Base-by-base conservation (phyloP, 1,140 invertebrate species). In the Leguminivora glycinivorella region DNA sequence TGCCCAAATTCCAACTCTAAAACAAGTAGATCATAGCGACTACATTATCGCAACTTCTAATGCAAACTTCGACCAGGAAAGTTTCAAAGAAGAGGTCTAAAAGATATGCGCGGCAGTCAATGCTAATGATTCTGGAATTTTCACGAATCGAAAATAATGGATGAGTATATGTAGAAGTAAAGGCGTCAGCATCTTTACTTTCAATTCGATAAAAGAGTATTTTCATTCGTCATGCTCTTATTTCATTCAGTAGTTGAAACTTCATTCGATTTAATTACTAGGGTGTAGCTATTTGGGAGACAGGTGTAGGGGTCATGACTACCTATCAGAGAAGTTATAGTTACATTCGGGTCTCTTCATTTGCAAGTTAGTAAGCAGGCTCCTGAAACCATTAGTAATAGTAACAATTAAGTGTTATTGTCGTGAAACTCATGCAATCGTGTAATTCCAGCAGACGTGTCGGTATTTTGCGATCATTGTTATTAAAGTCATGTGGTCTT, bases 31-130 rank as follows among this genome's bases (percentile, higher is more conserved):
- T 83, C 71, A 84, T 88, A 90, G 88, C 89, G 87, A 88, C 85
- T 91, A 91, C 88, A 83, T 82, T 78, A 84, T 87, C 87, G 85
- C 83, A 89, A 85, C 78, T 79, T 84, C 85, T 91, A 90, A 88
- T 88, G 83, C 83, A 85, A 88, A 88, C 78, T 90, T 83, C 83
- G 82, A 85, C 83, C 81, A 89, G 82, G 83, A 85, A 84, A 84
- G 83, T 83, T 83, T 84, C 82, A 83, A 87, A 83, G 81, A 88
- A 81, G 77, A 83, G 83, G 75, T 84, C 79, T 82, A 82, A 79
- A 69, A 86, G 74, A 83, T 83, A 88, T 85, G 85, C 81, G 83
- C 84, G 83, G 84, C 82, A 80, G 84, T 87, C 82, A 84, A 82
- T 77, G 83, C 82, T 89, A 85, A 85, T 84, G 78, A 74, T 76